A percentile compares a stretch with the other conserved stretches of the same genome.
Conservation (phyloP, 2,888 invertebrate species). For the Melieria picta region DNA sequence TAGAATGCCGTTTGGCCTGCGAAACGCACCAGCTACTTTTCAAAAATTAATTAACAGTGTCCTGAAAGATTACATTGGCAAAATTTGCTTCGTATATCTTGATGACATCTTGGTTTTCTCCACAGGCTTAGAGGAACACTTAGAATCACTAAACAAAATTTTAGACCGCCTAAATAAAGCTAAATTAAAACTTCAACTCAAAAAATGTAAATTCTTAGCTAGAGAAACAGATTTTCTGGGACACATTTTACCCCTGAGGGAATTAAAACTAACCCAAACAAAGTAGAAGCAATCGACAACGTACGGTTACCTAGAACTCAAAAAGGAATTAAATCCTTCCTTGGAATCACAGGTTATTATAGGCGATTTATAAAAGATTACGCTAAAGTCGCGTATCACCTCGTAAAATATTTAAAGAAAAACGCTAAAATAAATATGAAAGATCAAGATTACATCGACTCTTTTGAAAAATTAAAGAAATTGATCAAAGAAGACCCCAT, state of each 20-base stretch:
- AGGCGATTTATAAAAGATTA: no score
- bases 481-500: no score
- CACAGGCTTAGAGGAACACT: constrained; percentile 19
- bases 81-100: constrained; percentile 23
- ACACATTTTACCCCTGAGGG: constrained; percentile 21
- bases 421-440: no score
- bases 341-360: constrained; percentile 10
- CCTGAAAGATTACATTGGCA: constrained; percentile 19
- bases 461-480: no score
- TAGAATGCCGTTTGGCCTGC: constrained; percentile 31
- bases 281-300: constrained; percentile 21
- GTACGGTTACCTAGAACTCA: constrained; percentile 8
- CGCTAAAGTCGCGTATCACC: no score
- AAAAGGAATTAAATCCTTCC: constrained; percentile 2
- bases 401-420: no score
- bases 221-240: constrained; percentile 26
- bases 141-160: constrained; percentile 12
- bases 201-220: constrained; percentile 27
- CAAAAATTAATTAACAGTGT: constrained; percentile 11
- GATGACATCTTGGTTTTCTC: constrained; percentile 31
- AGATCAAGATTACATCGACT: no score
- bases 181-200: constrained; percentile 31
- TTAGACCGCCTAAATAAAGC: constrained; percentile 21
- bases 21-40: constrained; percentile 27
- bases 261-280: constrained; percentile 25